Evolutionary conservation across 2,113 vertebrate species (phyloP), one percentile per base, ranked within the genome.

Genomic region (Colinus virginianus): DNA sequence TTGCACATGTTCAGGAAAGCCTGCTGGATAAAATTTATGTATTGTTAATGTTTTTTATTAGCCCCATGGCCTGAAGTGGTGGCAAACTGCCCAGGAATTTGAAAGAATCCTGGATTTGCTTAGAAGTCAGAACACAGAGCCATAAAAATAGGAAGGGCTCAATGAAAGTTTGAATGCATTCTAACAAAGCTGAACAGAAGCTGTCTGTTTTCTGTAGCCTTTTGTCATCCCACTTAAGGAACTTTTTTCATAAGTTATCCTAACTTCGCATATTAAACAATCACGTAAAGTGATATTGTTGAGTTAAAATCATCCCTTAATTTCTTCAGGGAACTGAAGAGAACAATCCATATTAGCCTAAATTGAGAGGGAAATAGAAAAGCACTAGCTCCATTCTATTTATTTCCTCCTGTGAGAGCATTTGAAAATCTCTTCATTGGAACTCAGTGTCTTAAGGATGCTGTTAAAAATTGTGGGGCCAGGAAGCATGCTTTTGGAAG

Each of bases 31-130:
- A 96, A 98, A 98, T 97, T 98, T 97, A 97, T 97, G 96, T 96
- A 96, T 98, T 97, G 95, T 92, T 98, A 98, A 98, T 98, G 97
- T 97, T 98, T 97, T 98, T 97, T 97, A 98, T 98, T 96, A 96
- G 93, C 94, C 97, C 93, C 96, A 94, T 96, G 97, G 95, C 90
- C 90, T 94, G 94, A 88, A 86, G 92, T 75, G 19, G 93, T 98
- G 97, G 97, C 97, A 97, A 55, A 62, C 78, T 97, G 97, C 97
- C 97, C 97, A 97, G 95, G 90, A 97, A 97, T 97, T 95, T 94
- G 88, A 97, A 97, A 94, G 84, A 97, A 97, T 95, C 46, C 94
- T 97, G 95, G 43, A 97, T 97, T 97, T 72, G 69, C 92, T 97
- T 97, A 97, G 72, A 86, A 96, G 91, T 92, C 94, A 95, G 80